phyloP scores from a whole-genome alignment of 2,113 vertebrate genomes.

The Sinocyclocheilus anophthalmus region DNA sequence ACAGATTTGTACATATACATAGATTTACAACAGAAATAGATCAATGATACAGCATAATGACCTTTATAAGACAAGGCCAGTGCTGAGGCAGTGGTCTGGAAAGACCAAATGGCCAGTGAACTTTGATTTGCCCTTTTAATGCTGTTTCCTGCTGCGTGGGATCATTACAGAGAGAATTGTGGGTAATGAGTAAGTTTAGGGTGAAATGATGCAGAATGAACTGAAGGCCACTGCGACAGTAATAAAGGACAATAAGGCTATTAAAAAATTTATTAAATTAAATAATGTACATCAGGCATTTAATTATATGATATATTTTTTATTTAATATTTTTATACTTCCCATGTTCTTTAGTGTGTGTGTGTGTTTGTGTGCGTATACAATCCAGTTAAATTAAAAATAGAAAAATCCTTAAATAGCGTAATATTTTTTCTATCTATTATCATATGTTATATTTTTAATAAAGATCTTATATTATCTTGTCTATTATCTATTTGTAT shows the following conservation, averaged over 20 bases:
- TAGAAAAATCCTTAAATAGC: no score
- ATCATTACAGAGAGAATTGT: neutral
- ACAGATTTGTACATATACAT: neutral
- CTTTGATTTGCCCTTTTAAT: constrained; percentile 4
- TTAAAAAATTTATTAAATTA: neutral
- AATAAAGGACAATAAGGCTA: neutral
- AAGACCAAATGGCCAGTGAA: constrained; percentile 2
- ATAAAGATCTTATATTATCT: no score
- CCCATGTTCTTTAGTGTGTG: no score
- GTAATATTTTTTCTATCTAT: no score
- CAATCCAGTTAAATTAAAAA: no score
- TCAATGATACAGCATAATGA: neutral
- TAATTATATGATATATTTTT: no score
- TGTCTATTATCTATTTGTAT: no score
- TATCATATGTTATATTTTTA: no score
- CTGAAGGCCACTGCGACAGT: neutral
- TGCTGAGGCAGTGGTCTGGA: neutral
- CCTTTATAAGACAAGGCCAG: neutral
- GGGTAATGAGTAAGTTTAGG: constrained; percentile 4
- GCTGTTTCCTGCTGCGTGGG: neutral
- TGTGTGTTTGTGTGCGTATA: no score
- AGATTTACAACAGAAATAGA: neutral
- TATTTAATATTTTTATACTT: no score
- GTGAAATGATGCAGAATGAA: neutral
- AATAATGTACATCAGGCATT: neutral